phyloP scores from a whole-genome alignment of 1,140 invertebrate genomes.

The Charaxes varanes region DNA sequence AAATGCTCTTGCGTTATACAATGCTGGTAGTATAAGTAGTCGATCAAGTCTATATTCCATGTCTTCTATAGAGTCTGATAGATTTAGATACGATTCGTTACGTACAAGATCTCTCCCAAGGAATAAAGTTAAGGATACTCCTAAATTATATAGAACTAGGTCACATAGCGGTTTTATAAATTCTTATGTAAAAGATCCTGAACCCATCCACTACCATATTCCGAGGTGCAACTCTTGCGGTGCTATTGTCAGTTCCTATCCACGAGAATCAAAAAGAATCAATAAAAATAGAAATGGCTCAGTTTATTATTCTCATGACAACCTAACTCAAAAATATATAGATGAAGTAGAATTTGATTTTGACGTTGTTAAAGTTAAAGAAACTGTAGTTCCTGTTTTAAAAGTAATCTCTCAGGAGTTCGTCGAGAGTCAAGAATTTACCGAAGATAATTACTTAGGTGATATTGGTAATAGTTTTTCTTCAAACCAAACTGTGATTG shows the following conservation, averaged over 20 bases:
- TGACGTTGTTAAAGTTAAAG: conserved; percentile 39
- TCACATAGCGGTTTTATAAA: conserved; percentile 64
- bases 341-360: conserved; percentile 22
- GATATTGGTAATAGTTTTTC: conserved; percentile 44
- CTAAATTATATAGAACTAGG: conserved; percentile 47
- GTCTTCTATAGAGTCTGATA: conserved; percentile 53
- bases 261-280: conserved; percentile 25
- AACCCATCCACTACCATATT: conserved; percentile 59
- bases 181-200: conserved; percentile 51
- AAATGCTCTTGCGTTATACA: conserved; percentile 23
- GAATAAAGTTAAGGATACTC: conserved; percentile 13
- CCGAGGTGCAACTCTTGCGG: conserved; percentile 49
- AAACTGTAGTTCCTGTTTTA: conserved; percentile 29
- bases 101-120: conserved; percentile 45
- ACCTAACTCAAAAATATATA: conserved; percentile 34
- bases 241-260: conserved; percentile 31
- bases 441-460: conserved; percentile 57
- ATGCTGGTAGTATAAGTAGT: conserved; percentile 31
- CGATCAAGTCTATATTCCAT: conserved; percentile 48
- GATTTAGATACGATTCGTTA: conserved; percentile 33
- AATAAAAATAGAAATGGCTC: conserved; percentile 20
- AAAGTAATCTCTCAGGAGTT: conserved; percentile 45
- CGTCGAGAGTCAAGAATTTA: conserved; percentile 63
- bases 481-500: conserved; percentile 42
- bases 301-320: conserved; percentile 39